phyloP scores from a whole-genome alignment of 2,888 invertebrate species.

The Steromphala cineraria region DNA sequence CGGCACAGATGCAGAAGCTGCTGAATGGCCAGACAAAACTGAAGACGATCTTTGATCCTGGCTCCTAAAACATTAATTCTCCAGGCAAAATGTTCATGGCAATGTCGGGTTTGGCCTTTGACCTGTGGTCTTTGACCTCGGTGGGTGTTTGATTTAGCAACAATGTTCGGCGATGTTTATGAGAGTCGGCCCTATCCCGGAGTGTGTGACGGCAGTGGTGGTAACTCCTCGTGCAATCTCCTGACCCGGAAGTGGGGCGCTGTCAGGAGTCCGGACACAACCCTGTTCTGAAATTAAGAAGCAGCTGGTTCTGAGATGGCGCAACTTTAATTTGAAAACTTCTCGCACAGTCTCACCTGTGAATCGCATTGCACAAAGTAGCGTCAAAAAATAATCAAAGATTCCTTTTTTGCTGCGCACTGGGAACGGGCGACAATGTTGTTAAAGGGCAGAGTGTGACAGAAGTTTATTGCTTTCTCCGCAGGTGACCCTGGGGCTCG shows the following conservation, averaged over 20 bases:
- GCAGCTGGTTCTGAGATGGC: slow-evolving; percentile 7
- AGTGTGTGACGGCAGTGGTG: not conserved
- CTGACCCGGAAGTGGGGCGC: not conserved
- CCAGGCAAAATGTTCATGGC: too few species aligned
- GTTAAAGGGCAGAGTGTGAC: too few species aligned
- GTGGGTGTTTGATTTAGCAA: too few species aligned
- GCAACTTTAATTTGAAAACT: slow-evolving; percentile 8
- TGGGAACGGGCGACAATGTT: too few species aligned
- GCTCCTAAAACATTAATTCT: too few species aligned
- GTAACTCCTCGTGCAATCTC: not conserved
- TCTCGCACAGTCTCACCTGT: not conserved
- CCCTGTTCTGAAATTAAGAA: not conserved
- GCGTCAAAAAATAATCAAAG: slow-evolving; percentile 3
- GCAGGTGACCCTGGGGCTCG: too few species aligned
- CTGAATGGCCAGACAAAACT: too few species aligned
- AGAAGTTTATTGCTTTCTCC: too few species aligned
- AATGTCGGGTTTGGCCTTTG: not conserved
- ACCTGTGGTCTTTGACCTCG: not conserved
- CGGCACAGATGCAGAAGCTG: too few species aligned
- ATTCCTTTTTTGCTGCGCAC: not conserved
- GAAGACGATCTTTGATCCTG: too few species aligned
- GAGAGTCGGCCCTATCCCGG: not conserved
- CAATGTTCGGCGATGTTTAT: too few species aligned
- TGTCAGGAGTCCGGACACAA: not conserved
- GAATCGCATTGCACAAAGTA: not conserved